Conservation (phyloP, 1,140 invertebrate genomes). For the Anastrepha ludens region DNA sequence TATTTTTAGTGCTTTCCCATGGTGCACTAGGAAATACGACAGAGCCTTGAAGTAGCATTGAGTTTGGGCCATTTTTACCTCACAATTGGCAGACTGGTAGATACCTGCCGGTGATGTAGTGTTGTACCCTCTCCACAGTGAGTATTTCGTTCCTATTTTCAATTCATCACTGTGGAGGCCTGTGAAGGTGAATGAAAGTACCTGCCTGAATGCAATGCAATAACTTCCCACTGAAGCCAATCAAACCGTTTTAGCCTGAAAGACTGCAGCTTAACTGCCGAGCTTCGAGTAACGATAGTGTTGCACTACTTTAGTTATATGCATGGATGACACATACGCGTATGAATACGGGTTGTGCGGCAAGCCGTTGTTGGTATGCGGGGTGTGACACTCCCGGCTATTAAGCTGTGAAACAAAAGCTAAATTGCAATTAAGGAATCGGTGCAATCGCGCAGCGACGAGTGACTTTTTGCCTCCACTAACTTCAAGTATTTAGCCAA, state of each 20-base stretch:
- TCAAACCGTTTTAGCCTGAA: not conserved
- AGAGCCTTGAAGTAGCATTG: not conserved
- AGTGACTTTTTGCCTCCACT: not conserved
- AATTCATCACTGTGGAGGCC: not conserved
- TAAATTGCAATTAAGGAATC: not conserved
- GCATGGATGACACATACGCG: not conserved
- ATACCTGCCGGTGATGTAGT: not conserved
- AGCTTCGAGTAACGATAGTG: not conserved
- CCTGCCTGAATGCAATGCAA: not conserved
- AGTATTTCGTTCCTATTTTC: not conserved
- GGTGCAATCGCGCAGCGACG: not conserved
- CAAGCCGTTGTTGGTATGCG: not conserved
- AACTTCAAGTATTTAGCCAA: not conserved
- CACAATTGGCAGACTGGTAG: not conserved
- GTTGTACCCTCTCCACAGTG: not conserved
- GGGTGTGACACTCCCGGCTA: not conserved
- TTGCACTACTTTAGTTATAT: not conserved
- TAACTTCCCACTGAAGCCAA: not conserved
- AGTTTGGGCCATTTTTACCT: not conserved
- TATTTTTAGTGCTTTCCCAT: not conserved
- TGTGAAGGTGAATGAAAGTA: not conserved
- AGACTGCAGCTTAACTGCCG: not conserved
- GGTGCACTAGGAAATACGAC: not conserved
- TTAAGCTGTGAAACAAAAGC: conserved; percentile 12
- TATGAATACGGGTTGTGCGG: not conserved